A percentile compares a stretch with the other conserved stretches of the same genome.
These are phyloP conservation scores for Sporophila hypoxantha DNA, from an alignment of 2,113 vertebrate species.

Conservation along the genomic window DNA sequence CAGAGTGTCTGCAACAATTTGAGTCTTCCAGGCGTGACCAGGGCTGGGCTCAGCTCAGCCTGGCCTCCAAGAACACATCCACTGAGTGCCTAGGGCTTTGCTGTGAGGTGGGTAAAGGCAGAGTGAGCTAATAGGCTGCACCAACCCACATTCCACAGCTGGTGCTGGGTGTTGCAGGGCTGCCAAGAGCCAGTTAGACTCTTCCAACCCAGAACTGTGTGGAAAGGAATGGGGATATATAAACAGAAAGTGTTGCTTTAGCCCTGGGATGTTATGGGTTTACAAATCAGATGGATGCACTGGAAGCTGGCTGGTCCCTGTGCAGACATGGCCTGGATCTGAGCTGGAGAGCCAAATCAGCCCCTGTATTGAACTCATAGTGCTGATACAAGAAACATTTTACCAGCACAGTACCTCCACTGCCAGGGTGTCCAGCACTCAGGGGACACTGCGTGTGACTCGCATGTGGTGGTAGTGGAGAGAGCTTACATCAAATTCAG, in stretches of 20 bases:
- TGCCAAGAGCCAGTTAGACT: background rate
- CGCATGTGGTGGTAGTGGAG: background rate
- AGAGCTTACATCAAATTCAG: background rate
- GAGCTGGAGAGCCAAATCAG: background rate
- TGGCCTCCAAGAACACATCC: background rate
- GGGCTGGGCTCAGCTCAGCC: background rate
- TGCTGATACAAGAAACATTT: background rate
- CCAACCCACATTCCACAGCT: background rate
- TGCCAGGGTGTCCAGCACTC: background rate
- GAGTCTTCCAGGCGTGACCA: background rate
- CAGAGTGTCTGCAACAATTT: background rate
- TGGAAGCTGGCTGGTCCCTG: constrained; percentile 39
- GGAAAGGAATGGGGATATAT: background rate
- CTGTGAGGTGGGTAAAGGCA: background rate
- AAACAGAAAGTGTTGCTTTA: background rate
- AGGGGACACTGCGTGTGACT: background rate
- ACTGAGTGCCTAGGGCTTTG: background rate
- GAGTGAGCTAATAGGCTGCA: background rate
- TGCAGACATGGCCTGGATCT: background rate
- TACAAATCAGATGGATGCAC: constrained; percentile 5
- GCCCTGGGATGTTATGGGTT: background rate
- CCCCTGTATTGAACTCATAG: background rate
- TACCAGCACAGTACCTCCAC: background rate
- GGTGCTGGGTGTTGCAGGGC: background rate
- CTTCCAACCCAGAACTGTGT: background rate